Evolutionary conservation across 2,113 vertebrate genomes (phyloP).

Genomic region (Myotis yumanensis): DNA sequence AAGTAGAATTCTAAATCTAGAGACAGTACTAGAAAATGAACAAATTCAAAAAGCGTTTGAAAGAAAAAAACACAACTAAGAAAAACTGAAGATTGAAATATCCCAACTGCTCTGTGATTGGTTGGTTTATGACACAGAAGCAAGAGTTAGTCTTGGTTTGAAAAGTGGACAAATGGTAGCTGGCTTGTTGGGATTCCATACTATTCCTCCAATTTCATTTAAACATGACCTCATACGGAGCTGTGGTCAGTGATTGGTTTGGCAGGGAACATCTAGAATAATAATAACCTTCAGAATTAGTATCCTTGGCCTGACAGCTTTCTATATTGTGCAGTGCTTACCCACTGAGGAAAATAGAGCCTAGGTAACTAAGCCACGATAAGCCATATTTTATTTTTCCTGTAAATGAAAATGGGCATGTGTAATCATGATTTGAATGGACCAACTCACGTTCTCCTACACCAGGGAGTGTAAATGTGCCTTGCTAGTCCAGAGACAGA

Average conservation of each 20-base stretch:
- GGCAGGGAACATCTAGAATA: not conserved
- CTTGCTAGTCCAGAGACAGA: not conserved
- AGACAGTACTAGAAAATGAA: not conserved
- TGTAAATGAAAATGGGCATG: not conserved
- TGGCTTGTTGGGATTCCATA: not conserved
- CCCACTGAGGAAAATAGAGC: not conserved
- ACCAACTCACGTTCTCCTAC: not conserved
- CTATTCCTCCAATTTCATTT: not conserved
- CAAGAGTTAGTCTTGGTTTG: not conserved
- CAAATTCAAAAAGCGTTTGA: not conserved
- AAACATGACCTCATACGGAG: not conserved
- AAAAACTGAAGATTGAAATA: not conserved
- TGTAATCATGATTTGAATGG: not conserved
- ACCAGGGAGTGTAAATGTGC: not conserved
- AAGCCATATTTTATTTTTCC: not conserved
- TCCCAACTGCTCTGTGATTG: not conserved
- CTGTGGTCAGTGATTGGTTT: not conserved
- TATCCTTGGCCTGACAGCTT: not conserved
- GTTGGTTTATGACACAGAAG: not conserved
- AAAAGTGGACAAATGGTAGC: not conserved
- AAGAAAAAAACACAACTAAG: not conserved
- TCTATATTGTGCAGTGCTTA: not conserved
- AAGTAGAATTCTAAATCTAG: slow-evolving; percentile 11
- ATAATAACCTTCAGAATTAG: not conserved
- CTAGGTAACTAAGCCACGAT: not conserved